Percentiles rank a stretch among this genome's conserved stretches.
Evolutionary conservation across 2,888 invertebrate genomes (phyloP).

Genomic region (Xanthia icteritia): DNA sequence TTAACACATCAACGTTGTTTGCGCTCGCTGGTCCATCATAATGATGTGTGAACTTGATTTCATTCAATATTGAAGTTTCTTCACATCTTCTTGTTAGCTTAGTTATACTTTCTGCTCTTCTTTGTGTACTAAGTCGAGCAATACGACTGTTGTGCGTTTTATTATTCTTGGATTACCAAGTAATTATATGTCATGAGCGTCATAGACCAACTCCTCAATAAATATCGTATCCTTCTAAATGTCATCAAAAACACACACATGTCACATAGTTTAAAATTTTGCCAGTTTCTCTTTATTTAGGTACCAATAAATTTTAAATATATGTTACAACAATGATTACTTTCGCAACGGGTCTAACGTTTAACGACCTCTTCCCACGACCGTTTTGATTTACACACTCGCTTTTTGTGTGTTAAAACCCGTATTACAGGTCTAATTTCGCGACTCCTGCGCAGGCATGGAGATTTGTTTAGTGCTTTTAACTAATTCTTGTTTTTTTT

Average conservation of each 20-base stretch:
- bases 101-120: neutral
- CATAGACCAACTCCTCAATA: neutral
- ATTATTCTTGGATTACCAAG: neutral
- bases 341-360: conserved; percentile 49
- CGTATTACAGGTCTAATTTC: conserved; percentile 53
- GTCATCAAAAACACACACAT: neutral
- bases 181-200: neutral
- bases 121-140: conserved; percentile 7
- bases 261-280: conserved; percentile 26
- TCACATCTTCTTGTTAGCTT: conserved; percentile 10
- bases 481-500: conserved; percentile 61
- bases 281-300: conserved; percentile 34
- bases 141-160: neutral
- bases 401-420: conserved; percentile 56
- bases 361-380: conserved; percentile 65
- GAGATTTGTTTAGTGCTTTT: conserved; percentile 44
- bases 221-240: neutral
- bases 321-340: conserved; percentile 49
- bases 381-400: conserved; percentile 62
- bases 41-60: conserved; percentile 56
- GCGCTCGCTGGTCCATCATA: conserved; percentile 40
- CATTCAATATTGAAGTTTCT: conserved; percentile 34
- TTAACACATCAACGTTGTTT: conserved; percentile 56
- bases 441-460: conserved; percentile 44
- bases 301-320: conserved; percentile 49